Base-by-base conservation (phyloP, 2,888 invertebrate genomes). In the Isotomurus palustris region DNA sequence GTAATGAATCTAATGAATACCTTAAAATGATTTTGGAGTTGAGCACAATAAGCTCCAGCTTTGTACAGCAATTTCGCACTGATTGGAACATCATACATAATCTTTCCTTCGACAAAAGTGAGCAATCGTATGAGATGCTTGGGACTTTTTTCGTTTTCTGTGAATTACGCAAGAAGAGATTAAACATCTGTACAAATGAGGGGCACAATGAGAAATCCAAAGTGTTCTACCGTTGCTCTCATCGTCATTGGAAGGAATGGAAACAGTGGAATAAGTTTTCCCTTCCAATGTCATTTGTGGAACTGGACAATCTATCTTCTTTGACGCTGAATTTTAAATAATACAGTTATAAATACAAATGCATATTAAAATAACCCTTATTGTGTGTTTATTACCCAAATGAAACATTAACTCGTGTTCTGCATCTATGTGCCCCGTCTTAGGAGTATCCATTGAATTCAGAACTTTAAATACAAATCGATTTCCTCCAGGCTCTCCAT, bases 371-470 rank as follows among this genome's bases (percentile, higher is more conserved):
- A n/a, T n/a, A n/a, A n/a, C n/a, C n/a, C 27, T 21, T 14, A 32
- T 10, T 21, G 17, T 50, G 28, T 24, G 14, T 22, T 19, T 47
- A 21, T 56, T 75, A 85, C 86, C 78, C 68, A 91, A 78, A 73
- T 82, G 84, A 32, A 86, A 75, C 80, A 91, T 81, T 64, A 88
- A 77, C 67, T 84, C 81, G 65, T 83, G 87, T 76, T 91, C 90
- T 0, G 84, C 89, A 58, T 88, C 86, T 6, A 90, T 79, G 21
- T 85, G 79, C 1, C 75, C 74, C 0, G 78, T 73, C 45, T 87
- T 84, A 71, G 82, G 79, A 0, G 92, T 88, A 74, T 92, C 91
- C 73, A 87, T 77, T 0, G 86, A 82, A 76, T 93, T 93, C 69
- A 89, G 79, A 48, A 93, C 82, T 79, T 93, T 93, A 57, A 93